Evolutionary conservation across 35 echinoderm and acorn worm species (phyloP).

Genomic region (Patiria miniata): DNA sequence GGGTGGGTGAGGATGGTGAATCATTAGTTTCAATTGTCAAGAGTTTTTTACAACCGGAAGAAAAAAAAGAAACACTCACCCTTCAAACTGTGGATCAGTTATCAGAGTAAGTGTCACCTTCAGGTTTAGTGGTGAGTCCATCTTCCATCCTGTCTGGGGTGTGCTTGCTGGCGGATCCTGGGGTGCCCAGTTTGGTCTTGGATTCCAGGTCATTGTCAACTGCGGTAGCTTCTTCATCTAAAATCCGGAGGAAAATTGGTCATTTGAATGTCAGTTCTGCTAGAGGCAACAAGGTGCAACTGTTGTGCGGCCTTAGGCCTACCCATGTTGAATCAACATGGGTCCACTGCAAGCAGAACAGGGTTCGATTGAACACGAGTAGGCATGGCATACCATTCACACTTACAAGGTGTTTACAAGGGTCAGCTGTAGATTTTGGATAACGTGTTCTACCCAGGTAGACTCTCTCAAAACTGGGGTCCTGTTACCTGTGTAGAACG

Average conservation of each 20-base stretch:
- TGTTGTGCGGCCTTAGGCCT: no score
- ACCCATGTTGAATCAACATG: no score
- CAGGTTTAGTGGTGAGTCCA: background rate
- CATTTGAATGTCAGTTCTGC: no score
- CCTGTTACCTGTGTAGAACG: no score
- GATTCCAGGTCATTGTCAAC: background rate
- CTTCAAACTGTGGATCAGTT: conserved; percentile 25
- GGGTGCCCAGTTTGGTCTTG: background rate
- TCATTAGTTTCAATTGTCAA: background rate
- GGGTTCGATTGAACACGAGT: no score
- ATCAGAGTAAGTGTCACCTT: conserved; percentile 41
- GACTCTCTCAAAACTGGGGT: no score
- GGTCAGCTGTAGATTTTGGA: no score
- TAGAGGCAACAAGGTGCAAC: no score
- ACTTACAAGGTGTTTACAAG: no score
- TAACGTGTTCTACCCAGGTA: no score
- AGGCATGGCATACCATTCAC: no score
- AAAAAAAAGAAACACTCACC: conserved; percentile 20
- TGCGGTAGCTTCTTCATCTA: background rate
- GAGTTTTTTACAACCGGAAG: background rate
- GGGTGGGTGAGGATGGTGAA: background rate
- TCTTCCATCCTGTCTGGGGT: background rate
- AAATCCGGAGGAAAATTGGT: background rate
- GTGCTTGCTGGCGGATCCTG: background rate
- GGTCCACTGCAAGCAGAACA: no score